phyloP scores from a whole-genome alignment of 2,888 invertebrate species.

The Hydroisotoma schaefferi region DNA sequence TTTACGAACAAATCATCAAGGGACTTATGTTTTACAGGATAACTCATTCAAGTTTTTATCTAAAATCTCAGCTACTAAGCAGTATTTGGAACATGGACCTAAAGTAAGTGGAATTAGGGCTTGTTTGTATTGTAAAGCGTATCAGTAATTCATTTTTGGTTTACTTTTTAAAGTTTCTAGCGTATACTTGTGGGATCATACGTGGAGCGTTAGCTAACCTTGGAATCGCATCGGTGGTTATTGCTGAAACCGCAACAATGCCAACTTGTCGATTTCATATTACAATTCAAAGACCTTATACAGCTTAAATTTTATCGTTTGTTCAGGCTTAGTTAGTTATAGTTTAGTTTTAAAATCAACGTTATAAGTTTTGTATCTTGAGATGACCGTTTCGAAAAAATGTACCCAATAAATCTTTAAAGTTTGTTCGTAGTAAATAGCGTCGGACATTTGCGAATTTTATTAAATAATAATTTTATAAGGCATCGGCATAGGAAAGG shows the following conservation, averaged over 20 bases:
- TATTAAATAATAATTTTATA: too few species aligned
- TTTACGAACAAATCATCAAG: constrained; percentile 94
- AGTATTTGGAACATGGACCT: constrained; percentile 87
- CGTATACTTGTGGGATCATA: constrained; percentile 93
- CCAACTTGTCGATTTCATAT: constrained; percentile 91
- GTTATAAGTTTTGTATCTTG: too few species aligned
- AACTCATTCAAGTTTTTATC: constrained; percentile 87
- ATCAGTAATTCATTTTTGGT: background rate
- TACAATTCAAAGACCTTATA: constrained; percentile 68
- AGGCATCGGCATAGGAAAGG: too few species aligned
- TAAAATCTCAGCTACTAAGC: constrained; percentile 80
- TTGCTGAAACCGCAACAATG: constrained; percentile 88
- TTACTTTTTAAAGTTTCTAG: constrained; percentile 66
- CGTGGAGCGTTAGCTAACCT: constrained; percentile 92
- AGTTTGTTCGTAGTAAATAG: too few species aligned
- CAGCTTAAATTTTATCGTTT: too few species aligned
- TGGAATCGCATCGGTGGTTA: constrained; percentile 88
- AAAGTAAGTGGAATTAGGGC: constrained; percentile 58
- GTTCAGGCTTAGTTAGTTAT: too few species aligned
- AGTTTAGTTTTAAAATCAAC: too few species aligned
- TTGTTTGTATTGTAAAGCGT: background rate
- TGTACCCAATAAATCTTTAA: too few species aligned
- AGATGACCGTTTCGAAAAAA: too few species aligned
- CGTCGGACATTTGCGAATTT: too few species aligned
- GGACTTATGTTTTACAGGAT: constrained; percentile 96